phyloP scores from a whole-genome alignment of 2,888 invertebrate species.

The Lithosia quadra region DNA sequence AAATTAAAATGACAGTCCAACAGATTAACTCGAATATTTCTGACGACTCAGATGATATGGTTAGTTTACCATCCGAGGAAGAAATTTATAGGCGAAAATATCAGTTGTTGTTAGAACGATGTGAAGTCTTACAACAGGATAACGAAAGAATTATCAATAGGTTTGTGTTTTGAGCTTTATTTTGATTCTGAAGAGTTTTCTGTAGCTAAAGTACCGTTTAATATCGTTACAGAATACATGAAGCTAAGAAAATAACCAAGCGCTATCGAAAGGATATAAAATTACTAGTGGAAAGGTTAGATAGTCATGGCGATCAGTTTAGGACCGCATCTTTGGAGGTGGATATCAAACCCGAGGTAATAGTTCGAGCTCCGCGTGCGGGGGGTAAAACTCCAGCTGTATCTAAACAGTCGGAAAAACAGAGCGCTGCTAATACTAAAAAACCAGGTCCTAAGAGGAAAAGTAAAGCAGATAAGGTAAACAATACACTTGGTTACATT shows the following conservation, averaged over 20 bases:
- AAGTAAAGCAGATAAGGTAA: constrained; percentile 87
- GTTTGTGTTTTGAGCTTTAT: constrained; percentile 70
- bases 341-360: constrained; percentile 75
- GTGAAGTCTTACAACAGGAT: constrained; percentile 92
- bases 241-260: constrained; percentile 90
- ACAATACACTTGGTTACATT: not conserved
- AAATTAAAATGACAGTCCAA: constrained; percentile 87
- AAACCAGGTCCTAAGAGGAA: constrained; percentile 86
- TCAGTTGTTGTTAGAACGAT: constrained; percentile 90
- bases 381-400: constrained; percentile 63
- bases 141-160: constrained; percentile 91
- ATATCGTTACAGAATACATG: constrained; percentile 87
- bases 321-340: constrained; percentile 88
- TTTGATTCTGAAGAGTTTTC: constrained; percentile 42
- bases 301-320: constrained; percentile 91
- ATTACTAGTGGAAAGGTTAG: constrained; percentile 89
- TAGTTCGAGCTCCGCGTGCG: constrained; percentile 59
- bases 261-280: constrained; percentile 90
- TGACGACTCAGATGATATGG: constrained; percentile 86
- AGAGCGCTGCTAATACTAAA: constrained; percentile 65
- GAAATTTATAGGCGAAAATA: constrained; percentile 92
- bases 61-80: constrained; percentile 87
- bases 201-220: constrained; percentile 43
- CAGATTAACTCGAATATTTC: constrained; percentile 85
- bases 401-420: constrained; percentile 72